A percentile compares a stretch with the other conserved stretches of the same genome.
These are phyloP conservation scores for Micronycteris hirsuta DNA, from an alignment of 2,113 vertebrate genomes.

Conservation along the genomic window DNA sequence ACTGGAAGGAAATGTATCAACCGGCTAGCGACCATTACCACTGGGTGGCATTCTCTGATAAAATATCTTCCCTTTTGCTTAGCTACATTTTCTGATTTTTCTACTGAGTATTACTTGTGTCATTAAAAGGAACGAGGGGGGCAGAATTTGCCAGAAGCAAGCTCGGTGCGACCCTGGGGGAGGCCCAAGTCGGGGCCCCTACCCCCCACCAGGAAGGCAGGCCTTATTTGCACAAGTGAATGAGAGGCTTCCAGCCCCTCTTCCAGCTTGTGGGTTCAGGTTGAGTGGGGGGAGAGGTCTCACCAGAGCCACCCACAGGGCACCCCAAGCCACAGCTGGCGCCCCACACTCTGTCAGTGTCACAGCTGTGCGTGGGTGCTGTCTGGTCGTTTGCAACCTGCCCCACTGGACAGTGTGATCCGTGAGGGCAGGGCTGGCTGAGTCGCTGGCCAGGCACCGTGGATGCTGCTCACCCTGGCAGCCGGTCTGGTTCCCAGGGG, in stretches of 20 bases:
- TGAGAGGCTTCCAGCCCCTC: accelerated
- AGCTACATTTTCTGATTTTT: background rate
- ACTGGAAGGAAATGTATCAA: background rate
- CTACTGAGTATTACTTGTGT: background rate
- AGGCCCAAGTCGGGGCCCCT: accelerated
- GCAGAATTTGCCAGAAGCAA: background rate
- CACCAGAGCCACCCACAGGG: accelerated
- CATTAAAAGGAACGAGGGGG: background rate
- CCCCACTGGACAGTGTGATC: accelerated
- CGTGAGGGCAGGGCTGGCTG: background rate
- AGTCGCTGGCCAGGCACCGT: accelerated
- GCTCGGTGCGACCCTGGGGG: accelerated
- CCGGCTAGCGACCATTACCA: background rate
- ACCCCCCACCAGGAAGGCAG: background rate
- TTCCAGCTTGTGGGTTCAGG: background rate
- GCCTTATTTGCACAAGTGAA: background rate
- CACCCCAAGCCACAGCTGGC: background rate
- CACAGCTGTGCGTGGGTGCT: background rate
- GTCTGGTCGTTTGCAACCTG: background rate
- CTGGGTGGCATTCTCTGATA: background rate
- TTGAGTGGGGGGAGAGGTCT: no score
- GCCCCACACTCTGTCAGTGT: background rate
- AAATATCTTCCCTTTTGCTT: background rate
- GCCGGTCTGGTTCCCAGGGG: accelerated
- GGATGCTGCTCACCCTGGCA: background rate